These are phyloP conservation scores for Podarcis cretensis DNA, from an alignment of 2,113 vertebrate species.

Conservation along the genomic window DNA sequence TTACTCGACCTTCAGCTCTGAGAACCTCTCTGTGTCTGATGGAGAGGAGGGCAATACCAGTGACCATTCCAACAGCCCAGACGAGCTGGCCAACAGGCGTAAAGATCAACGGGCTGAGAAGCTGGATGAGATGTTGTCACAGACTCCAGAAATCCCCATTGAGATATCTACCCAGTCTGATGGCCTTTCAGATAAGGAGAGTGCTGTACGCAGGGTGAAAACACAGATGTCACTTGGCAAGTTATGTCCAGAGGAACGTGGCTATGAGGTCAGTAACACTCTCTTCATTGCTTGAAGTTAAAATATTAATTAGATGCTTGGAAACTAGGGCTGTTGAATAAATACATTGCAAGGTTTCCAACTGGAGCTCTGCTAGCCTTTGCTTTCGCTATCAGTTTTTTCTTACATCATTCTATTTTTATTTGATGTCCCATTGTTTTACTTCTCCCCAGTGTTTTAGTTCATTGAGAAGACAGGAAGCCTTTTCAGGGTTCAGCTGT, in stretches of 20 bases:
- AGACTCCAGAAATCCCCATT: slow-evolving; percentile 96
- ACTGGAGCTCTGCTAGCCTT: no score
- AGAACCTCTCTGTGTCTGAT: slow-evolving; percentile 96
- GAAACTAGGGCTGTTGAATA: background rate
- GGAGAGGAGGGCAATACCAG: slow-evolving; percentile 99
- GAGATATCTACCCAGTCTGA: slow-evolving; percentile 98
- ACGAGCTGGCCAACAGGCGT: slow-evolving; percentile 83
- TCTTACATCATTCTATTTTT: no score
- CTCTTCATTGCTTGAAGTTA: background rate
- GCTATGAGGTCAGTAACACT: slow-evolving; percentile 85
- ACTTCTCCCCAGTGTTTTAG: no score
- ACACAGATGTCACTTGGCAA: slow-evolving; percentile 99
- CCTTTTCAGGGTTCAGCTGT: no score
- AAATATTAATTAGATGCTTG: background rate
- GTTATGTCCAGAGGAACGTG: slow-evolving; percentile 91
- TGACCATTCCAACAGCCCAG: slow-evolving; percentile 93
- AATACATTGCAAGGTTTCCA: background rate
- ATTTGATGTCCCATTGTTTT: no score
- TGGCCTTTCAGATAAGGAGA: slow-evolving; percentile 97
- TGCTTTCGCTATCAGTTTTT: no score
- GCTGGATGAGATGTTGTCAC: slow-evolving; percentile 91
- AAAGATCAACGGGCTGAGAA: slow-evolving; percentile 85
- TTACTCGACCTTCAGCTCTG: slow-evolving; percentile 97
- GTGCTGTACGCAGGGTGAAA: slow-evolving; percentile 94
- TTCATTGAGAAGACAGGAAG: no score